phyloP scores from a whole-genome alignment of 1,140 invertebrate species.

The Druon quercuslanigerum region DNA sequence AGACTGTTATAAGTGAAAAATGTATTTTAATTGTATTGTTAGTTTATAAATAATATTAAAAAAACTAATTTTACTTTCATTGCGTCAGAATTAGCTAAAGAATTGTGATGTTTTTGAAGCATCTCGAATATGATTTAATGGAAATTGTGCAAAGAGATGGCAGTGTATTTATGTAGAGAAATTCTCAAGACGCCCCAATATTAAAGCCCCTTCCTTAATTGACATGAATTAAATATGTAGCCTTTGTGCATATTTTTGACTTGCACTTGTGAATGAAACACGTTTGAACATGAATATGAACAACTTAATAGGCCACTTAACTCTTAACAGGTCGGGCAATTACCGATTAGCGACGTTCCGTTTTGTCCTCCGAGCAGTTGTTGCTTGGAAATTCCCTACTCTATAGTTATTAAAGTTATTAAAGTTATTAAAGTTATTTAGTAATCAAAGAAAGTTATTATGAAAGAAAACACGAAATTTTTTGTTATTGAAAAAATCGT shows the following conservation, averaged over 20 bases:
- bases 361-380: conserved; percentile 5
- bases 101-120: neutral
- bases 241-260: conserved; percentile 28
- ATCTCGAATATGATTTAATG: neutral
- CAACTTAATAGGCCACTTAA: conserved; percentile 49
- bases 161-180: neutral
- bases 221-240: conserved; percentile 7
- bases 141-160: neutral
- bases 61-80: no score
- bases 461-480: neutral
- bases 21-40: no score
- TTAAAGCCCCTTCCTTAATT: conserved; percentile 23
- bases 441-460: neutral
- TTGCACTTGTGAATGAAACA: conserved; percentile 14
- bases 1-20: no score
- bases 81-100: no score
- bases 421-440: conserved; percentile 3
- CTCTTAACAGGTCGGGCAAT: conserved; percentile 52
- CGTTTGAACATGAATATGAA: conserved; percentile 32
- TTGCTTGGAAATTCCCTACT: neutral
- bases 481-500: no score
- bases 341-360: conserved; percentile 50
- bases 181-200: conserved; percentile 4
- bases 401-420: neutral
- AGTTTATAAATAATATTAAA: no score